phyloP scores from a whole-genome alignment of 2,797 vertebrate genomes.

The Sylvilagus floridanus region DNA sequence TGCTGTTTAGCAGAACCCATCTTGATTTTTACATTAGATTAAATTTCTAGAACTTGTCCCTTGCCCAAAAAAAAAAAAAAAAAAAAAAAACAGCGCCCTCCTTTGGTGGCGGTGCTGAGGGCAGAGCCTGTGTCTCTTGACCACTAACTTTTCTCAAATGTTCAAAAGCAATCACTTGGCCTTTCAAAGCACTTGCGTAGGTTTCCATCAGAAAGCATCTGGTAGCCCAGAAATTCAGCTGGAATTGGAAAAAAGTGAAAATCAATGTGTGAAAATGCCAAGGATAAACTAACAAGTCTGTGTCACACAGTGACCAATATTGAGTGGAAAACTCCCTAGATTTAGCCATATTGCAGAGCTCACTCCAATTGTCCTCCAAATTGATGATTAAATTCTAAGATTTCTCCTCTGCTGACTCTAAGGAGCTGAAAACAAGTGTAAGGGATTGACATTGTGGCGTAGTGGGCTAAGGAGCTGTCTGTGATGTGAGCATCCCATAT shows the following conservation, averaged over 20 bases:
- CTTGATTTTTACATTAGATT: not conserved
- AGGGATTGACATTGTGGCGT: no score
- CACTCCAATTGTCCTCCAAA: not conserved
- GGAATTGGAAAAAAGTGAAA: not conserved
- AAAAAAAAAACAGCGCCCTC: not conserved
- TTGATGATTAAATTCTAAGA: not conserved
- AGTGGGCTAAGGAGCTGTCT: no score
- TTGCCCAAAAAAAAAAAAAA: not conserved
- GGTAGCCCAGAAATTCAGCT: not conserved
- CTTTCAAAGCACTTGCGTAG: not conserved
- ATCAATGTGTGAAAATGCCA: not conserved
- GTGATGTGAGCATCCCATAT: no score
- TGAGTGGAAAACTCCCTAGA: not conserved
- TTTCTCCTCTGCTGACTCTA: not conserved
- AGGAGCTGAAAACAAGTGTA: not conserved
- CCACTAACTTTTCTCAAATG: not conserved
- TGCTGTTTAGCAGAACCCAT: not conserved
- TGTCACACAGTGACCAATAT: not conserved
- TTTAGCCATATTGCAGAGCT: not conserved
- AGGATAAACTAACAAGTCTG: not conserved
- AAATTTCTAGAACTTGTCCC: not conserved
- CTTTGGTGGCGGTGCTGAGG: not conserved
- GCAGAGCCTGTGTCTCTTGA: not conserved
- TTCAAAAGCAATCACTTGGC: conserved; percentile 2
- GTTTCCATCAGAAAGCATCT: not conserved